Percentiles rank a stretch among this genome's conserved stretches.
phyloP scores from a whole-genome alignment of 2,797 vertebrate genomes.

The Lateolabrax maculatus region DNA sequence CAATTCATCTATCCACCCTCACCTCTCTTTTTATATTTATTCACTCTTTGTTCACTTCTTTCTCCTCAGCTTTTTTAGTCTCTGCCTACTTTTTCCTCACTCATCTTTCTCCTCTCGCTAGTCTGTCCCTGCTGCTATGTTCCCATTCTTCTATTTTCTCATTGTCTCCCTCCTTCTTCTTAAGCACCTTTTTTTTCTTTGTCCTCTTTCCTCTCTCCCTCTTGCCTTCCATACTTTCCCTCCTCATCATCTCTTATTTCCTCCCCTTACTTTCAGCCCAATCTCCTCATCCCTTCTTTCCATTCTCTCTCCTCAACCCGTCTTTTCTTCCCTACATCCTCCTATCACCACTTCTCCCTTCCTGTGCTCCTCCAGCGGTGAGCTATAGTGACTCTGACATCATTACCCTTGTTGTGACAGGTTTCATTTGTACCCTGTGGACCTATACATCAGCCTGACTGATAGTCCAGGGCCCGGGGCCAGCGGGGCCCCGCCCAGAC shows the following conservation, averaged over 20 bases:
- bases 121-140: neutral
- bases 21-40: neutral
- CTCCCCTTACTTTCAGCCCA: constrained; percentile 7
- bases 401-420: constrained; percentile 88
- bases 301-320: constrained; percentile 30
- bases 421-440: constrained; percentile 84
- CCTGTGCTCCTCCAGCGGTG: constrained; percentile 67
- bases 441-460: constrained; percentile 84
- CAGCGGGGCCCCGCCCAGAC: constrained; percentile 70
- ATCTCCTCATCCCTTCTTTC: neutral
- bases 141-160: neutral
- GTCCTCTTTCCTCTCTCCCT: neutral
- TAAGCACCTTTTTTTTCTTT: neutral
- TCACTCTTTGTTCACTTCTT: neutral
- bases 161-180: neutral
- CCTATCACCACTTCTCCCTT: constrained; percentile 52
- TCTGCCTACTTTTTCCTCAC: neutral
- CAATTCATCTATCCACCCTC: neutral
- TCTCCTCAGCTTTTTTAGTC: neutral
- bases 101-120: neutral
- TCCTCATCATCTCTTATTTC: constrained; percentile 13
- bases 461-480: constrained; percentile 77
- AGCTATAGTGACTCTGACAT: constrained; percentile 85
- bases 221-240: neutral
- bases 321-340: constrained; percentile 36